Percentiles rank a stretch among this genome's conserved stretches.
These are phyloP conservation scores for Anoplopoma fimbria DNA, from an alignment of 2,113 vertebrate species.

Conservation along the genomic window DNA sequence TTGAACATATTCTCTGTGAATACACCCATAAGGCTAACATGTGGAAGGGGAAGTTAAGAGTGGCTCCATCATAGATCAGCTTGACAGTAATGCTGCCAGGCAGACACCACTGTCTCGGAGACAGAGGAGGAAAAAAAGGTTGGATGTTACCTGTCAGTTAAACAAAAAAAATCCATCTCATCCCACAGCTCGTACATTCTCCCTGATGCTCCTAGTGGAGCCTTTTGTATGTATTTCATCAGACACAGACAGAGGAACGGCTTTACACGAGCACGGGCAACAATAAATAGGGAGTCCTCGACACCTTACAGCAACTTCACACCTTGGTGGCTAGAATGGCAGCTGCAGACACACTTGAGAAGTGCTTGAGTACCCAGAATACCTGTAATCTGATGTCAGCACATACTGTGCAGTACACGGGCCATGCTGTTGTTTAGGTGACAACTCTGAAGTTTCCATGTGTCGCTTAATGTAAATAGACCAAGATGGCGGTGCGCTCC, in stretches of 20 bases:
- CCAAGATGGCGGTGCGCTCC: neutral
- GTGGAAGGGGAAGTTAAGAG: conserved; percentile 41
- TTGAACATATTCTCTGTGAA: conserved; percentile 31
- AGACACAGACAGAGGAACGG: conserved; percentile 10
- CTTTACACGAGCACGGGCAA: conserved; percentile 3
- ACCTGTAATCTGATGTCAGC: conserved; percentile 31
- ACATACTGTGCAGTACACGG: neutral
- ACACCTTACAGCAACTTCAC: conserved; percentile 12
- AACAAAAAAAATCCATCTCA: conserved; percentile 76
- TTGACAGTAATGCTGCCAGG: conserved; percentile 78
- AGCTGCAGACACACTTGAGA: conserved; percentile 5
- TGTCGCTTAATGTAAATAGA: neutral
- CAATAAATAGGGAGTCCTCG: conserved; percentile 24
- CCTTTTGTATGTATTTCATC: neutral
- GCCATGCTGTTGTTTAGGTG: neutral
- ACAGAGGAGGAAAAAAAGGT: conserved; percentile 57
- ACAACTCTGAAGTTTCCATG: neutral
- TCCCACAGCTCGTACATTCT: conserved; percentile 53
- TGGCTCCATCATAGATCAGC: conserved; percentile 61
- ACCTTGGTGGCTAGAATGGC: conserved; percentile 14
- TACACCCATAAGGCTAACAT: conserved; percentile 39
- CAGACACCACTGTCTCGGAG: conserved; percentile 76
- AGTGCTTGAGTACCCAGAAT: conserved; percentile 24
- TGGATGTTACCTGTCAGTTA: conserved; percentile 79
- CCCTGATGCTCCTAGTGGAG: conserved; percentile 32